Base-by-base conservation (phyloP, 2,797 vertebrate genomes). In the Notolepis coatsorum region DNA sequence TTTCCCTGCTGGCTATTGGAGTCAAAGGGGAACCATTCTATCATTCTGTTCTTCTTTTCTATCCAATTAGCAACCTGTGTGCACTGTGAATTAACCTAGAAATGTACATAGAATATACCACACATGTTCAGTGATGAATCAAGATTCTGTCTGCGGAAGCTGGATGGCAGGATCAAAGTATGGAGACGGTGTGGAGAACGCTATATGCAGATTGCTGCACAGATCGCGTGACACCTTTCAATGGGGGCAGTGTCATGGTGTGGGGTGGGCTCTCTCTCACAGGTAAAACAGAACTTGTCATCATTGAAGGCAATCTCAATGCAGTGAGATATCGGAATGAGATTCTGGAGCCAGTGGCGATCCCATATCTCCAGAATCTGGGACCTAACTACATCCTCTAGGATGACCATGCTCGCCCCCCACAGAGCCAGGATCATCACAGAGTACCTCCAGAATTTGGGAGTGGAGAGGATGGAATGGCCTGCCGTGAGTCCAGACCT, bases 71-170 rank as follows among this genome's bases (percentile, higher is more conserved):
- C n/a, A n/a, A n/a, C n/a, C n/a, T n/a, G n/a, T n/a, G n/a, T n/a
- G n/a, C n/a, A n/a, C n/a, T n/a, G n/a, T n/a, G n/a, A n/a, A n/a
- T n/a, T n/a, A n/a, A n/a, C n/a, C n/a, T n/a, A n/a, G n/a, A n/a
- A n/a, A n/a, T n/a, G n/a, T n/a, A n/a, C n/a, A n/a, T n/a, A n/a
- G n/a, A n/a, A n/a, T n/a, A n/a, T n/a, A n/a, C n/a, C n/a, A n/a
- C n/a, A n/a, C n/a, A n/a, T 45, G 42, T 45, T 45, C 42, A 45
- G 42, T 45, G 42, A 45, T 45, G 42, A 45, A 45, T 45, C 15
- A 21, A 45, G 4, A 17, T 48, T 48, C 45, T 48, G 45, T 27
- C 45, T 48, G 23, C 45, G 10, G 23, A 48, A 48, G 3, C 5
- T 48, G 3, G 45, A 48, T 48, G 21, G 45, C 23, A 48, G 23